Base-by-base conservation (phyloP, 2,113 vertebrate species). In the Platichthys flesus region DNA sequence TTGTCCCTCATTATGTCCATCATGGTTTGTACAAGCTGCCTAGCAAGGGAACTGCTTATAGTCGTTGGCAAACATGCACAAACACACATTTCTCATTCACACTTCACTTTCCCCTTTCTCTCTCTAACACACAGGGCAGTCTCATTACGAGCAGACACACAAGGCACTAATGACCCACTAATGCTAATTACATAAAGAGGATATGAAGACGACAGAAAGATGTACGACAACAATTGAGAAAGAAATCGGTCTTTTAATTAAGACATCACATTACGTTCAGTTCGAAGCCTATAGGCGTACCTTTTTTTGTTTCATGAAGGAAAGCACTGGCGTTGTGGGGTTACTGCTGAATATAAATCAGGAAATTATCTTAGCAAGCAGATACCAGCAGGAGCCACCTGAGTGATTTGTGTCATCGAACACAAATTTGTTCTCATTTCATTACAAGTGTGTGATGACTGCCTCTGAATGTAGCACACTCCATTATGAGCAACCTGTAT, bases 101-200 rank as follows among this genome's bases (percentile, higher is more conserved):
- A 31, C 31, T 31, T 31, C 31, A 31, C 31, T 31, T 31, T 31
- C 31, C 31, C 31, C 1, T 6, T 31, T 31, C 31, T 31, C 31
- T 7, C 31, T 31, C 31, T 31, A 31, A 31, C 31, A 31, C 31
- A 31, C 31, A 31, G 6, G 31, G 31, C 20, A 54, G 51, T 54
- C 51, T n/a, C 51, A 54, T 54, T 54, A 54, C 51, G 8, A 20
- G 14, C 51, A 82, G 49, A 24, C 72, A 81, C 69, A 83, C 28
- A 21, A 82, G 81, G 47, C 47, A 54, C 56, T 83, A 73, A 77
- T 67, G 69, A 82, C 79, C 40, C 47, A 54, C 56, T 83, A 73
- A 77, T 67, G 66, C 64, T 85, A 79, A 85, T 60, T 83, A 62
- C 79, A 90, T 85, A 72, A 86, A 85, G 71, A 6, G 31, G 31